These are phyloP conservation scores for Sebastiscus tertius DNA, from an alignment of 2,797 vertebrate genomes.

Conservation along the genomic window DNA sequence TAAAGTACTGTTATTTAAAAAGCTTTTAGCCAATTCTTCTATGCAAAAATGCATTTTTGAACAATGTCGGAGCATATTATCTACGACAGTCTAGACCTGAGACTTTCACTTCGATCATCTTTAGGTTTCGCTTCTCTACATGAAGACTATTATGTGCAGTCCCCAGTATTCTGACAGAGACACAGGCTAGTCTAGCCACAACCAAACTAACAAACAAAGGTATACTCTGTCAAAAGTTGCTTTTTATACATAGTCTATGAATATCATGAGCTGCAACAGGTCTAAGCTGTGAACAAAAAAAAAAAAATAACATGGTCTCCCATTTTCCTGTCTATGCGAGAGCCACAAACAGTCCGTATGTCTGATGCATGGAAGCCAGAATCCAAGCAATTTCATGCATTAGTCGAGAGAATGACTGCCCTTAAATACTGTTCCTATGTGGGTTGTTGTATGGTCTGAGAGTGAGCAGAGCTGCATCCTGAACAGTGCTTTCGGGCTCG, in stretches of 20 bases:
- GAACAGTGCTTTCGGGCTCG: conserved; percentile 56
- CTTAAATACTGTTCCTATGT: conserved; percentile 51
- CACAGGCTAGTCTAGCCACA: conserved; percentile 40
- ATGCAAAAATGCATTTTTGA: conserved; percentile 60
- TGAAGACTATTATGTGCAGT: conserved; percentile 38
- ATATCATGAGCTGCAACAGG: conserved; percentile 70
- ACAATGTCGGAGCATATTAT: conserved; percentile 34
- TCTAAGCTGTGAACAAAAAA: conserved; percentile 79
- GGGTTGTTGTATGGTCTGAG: conserved; percentile 35
- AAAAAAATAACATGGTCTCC: conserved; percentile 55
- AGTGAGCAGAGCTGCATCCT: conserved; percentile 22
- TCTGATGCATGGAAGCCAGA: conserved; percentile 39
- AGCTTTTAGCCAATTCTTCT: conserved; percentile 13
- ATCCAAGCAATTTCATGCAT: conserved; percentile 38
- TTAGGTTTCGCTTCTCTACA: conserved; percentile 41
- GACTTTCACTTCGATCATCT: conserved; percentile 31
- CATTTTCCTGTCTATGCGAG: conserved; percentile 70
- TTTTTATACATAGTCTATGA: conserved; percentile 62
- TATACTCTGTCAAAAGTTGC: conserved; percentile 50
- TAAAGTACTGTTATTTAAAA: conserved; percentile 25
- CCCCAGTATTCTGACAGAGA: conserved; percentile 55
- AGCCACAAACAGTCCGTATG: conserved; percentile 53
- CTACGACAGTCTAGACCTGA: conserved; percentile 59
- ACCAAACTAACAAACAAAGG: conserved; percentile 48
- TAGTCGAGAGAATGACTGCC: conserved; percentile 42